Base-by-base conservation (phyloP, 2,888 invertebrate genomes). In the Stegana nigrithorax region DNA sequence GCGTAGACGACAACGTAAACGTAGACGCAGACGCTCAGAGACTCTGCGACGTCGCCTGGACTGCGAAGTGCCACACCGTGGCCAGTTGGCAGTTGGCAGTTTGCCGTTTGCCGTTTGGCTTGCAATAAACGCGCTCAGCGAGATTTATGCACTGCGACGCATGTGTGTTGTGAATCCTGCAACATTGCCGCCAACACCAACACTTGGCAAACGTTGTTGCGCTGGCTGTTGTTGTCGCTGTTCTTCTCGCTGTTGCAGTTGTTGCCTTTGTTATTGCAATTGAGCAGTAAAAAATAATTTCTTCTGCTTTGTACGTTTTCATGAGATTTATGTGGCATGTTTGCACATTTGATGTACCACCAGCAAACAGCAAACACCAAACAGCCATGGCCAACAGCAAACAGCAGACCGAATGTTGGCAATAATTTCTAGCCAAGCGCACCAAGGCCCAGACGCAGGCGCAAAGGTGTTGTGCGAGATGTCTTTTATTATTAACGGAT, bases 301-400 rank as follows among this genome's bases (percentile, higher is more conserved):
- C 75, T 68, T 72, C 64, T 73, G 19, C 27, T 17, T 55, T 23
- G 12, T 21, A n/a, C n/a, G 10, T 55, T 55, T 17, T 62, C 72
- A 69, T 72, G 73, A 81, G 80, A 81, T 81, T 81, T 81, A 81
- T 82, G 80, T 76, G 78, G 70, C 77, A 71, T 81, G 81, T 81
- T 80, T 71, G 69, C 73, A 81, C 78, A 82, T 82, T 81, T 81
- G 81, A 78, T 81, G 81, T 81, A 81, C 64, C 73, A 69, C 67
- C 42, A 45, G 69, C 73, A 73, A 25, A 57, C 62, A 57, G 27
- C 47, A 23, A 59, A 32, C 59, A 45, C 27, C 59, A 47, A 14
- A 47, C 57, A 57, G 19, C 23, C 47, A 47, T 4, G 39, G 17
- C 47, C 2, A 29, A 45, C 21, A 42, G n/a, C n/a, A n/a, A n/a